Evolutionary conservation across 2,888 invertebrate species (phyloP).

Genomic region (Malthinus seriepunctatus): DNA sequence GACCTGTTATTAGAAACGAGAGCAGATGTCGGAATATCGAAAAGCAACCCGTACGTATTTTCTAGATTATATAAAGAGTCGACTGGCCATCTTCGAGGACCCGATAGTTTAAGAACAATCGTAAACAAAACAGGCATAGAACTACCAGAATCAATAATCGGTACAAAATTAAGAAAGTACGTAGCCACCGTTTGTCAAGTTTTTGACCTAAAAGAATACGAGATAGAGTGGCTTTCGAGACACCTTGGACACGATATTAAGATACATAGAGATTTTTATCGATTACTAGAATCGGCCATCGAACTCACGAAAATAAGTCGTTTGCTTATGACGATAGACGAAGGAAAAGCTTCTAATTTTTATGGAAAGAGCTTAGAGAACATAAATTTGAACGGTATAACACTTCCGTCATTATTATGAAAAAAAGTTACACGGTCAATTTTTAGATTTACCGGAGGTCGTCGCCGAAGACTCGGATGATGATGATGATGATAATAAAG

Average conservation of each 20-base stretch:
- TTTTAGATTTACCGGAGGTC: no score
- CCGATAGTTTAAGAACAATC: constrained; percentile 6
- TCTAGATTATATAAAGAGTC: not conserved
- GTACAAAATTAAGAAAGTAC: constrained; percentile 38
- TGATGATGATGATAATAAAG: not conserved
- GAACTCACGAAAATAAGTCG: constrained; percentile 35
- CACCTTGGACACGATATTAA: no score
- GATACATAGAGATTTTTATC: no score
- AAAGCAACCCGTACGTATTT: constrained; percentile 2
- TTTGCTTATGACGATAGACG: not conserved
- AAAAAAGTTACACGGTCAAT: not conserved
- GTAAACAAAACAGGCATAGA: no score
- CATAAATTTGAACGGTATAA: no score
- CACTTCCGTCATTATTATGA: no score
- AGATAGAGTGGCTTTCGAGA: no score
- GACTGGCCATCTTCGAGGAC: not conserved
- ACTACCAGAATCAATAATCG: constrained; percentile 11
- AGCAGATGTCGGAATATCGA: not conserved
- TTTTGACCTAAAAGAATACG: no score
- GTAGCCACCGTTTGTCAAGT: constrained; percentile 38
- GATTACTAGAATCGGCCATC: constrained; percentile 37
- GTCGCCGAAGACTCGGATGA: not conserved
- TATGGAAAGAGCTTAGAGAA: no score
- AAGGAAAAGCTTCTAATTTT: not conserved
- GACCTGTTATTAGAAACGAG: constrained; percentile 17